phyloP scores from a whole-genome alignment of 2,113 vertebrate genomes.

The Prietella phreatophila region DNA sequence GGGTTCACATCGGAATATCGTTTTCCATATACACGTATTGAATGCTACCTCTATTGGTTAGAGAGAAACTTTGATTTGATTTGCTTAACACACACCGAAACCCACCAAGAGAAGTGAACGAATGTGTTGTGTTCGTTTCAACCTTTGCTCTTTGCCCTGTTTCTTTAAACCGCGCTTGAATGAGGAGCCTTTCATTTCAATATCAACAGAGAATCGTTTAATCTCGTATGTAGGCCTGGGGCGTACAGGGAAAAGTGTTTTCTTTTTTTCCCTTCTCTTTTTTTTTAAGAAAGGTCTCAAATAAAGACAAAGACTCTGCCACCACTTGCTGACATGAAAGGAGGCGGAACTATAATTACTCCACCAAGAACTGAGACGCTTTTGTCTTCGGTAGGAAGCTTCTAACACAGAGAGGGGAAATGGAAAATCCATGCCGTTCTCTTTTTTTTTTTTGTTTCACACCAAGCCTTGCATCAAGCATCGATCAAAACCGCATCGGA shows the following conservation, averaged over 20 bases:
- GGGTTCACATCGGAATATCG: no score
- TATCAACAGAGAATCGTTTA: slow-evolving; percentile 28
- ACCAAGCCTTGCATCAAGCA: background rate
- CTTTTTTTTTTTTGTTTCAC: background rate
- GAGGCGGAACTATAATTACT: slow-evolving; percentile 42
- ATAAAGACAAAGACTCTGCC: slow-evolving; percentile 40
- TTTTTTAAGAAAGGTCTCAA: slow-evolving; percentile 36
- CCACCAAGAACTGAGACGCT: slow-evolving; percentile 26
- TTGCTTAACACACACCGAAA: background rate
- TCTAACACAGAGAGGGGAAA: slow-evolving; percentile 16
- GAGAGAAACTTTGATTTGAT: slow-evolving; percentile 7
- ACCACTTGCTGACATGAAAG: slow-evolving; percentile 22
- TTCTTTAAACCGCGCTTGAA: background rate
- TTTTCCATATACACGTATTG: no score
- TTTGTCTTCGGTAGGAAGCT: slow-evolving; percentile 39
- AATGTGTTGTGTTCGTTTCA: slow-evolving; percentile 11
- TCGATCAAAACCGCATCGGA: background rate
- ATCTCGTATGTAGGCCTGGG: slow-evolving; percentile 12
- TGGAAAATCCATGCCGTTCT: background rate
- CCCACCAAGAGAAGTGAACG: background rate
- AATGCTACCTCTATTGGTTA: background rate
- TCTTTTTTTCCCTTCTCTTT: background rate
- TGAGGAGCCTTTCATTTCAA: background rate
- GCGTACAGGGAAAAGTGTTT: slow-evolving; percentile 1
- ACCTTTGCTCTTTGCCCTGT: slow-evolving; percentile 21